Base-by-base conservation (phyloP, 1,140 invertebrate species). In the Drosophila lacertosa region DNA sequence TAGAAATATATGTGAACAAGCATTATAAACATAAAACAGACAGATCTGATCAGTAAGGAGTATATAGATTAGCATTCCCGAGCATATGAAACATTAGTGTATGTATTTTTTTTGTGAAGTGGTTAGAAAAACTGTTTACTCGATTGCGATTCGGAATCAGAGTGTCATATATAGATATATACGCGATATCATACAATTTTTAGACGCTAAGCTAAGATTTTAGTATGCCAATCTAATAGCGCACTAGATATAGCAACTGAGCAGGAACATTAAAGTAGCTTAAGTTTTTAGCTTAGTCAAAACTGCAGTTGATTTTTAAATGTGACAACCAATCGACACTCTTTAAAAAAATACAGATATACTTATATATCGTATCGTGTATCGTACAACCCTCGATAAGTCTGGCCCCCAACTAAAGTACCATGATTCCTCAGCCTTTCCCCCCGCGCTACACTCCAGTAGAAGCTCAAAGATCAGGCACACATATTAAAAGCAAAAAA, bases 391-490 rank as follows among this genome's bases (percentile, higher is more conserved):
- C n/a, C 24, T 11, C 24, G 7, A 37, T 47, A 64, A 60, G 64
- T 51, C 24, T 40, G 57, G 24, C 24, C 39, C 57, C 45, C 37
- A 22, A 62, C 45, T 44, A 15, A 26, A 35, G 15, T 33, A 44
- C 26, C 20, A 54, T 26, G 29, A n/a, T 24, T 29, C 60, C 29
- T 45, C 51, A 54, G 32, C 50, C 35, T 20, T 20, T 18, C 45
- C 32, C 9, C 33, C 32, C 13, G 11, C 37, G 6, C 22, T 15
- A 9, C 35, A 15, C 13, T 39, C 10, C 32, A 51, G 62, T 72
- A 65, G 67, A 65, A 65, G 67, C 66, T 69, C 66, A 69, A 69
- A 44, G 33, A 45, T 51, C 11, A 10, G 48, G 59, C 66, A 54
- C 58, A 71, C 35, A 35, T 32, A 39, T 29, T 53, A 22, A 29